Percentiles rank a stretch among this genome's conserved stretches.
phyloP scores from a whole-genome alignment of 2,888 invertebrate species.

The Phalera bucephala region DNA sequence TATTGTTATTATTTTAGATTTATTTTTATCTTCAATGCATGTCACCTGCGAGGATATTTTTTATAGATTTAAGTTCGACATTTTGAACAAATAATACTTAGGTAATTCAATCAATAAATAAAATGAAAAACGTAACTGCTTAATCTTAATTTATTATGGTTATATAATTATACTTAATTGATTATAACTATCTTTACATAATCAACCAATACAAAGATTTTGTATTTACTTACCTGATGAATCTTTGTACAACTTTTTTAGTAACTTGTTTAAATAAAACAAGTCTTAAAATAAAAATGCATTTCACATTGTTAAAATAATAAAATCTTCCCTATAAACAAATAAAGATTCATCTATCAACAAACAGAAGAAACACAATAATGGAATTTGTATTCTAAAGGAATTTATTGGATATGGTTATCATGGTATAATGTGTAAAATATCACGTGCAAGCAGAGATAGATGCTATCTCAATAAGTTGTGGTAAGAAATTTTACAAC shows the following conservation, averaged over 20 bases:
- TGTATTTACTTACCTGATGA: slow-evolving; percentile 15
- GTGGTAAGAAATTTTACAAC: slow-evolving; percentile 12
- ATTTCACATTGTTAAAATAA: not conserved
- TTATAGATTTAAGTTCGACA: not conserved
- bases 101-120: not conserved
- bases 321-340: not conserved
- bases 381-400: not conserved
- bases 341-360: not conserved
- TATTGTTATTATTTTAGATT: too few species aligned
- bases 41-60: too few species aligned
- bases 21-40: too few species aligned
- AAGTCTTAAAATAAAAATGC: not conserved
- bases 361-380: not conserved
- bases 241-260: slow-evolving; percentile 27
- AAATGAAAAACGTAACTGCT: not conserved
- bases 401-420: not conserved
- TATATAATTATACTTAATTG: slow-evolving; percentile 16
- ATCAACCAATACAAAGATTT: slow-evolving; percentile 14
- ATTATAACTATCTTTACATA: slow-evolving; percentile 24
- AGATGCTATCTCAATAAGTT: slow-evolving; percentile 29
- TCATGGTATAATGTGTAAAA: slow-evolving; percentile 5
- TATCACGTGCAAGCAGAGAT: slow-evolving; percentile 17
- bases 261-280: slow-evolving; percentile 17
- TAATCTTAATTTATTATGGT: slow-evolving; percentile 17
- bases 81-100: not conserved